Evolutionary conservation across 2,113 vertebrate species (phyloP).

Genomic region (Orthonyx spaldingii): DNA sequence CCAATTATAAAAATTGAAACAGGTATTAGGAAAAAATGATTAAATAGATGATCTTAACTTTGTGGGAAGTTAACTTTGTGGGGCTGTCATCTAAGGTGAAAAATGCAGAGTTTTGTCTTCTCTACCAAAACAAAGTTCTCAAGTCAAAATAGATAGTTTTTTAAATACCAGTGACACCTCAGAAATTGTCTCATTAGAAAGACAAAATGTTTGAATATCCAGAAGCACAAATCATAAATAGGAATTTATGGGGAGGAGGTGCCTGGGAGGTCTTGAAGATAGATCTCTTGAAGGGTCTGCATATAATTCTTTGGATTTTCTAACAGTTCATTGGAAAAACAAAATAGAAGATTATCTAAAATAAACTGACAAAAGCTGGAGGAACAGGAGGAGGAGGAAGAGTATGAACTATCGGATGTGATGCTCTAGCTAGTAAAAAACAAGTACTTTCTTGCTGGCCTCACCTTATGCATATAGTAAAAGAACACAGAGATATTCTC

Average conservation of each 20-base stretch:
- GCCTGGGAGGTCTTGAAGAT: background rate
- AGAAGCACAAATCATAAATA: background rate
- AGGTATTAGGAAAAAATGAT: background rate
- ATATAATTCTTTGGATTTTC: background rate
- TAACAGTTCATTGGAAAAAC: background rate
- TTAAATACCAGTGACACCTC: background rate
- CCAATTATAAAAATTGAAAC: background rate
- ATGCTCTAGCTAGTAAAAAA: background rate
- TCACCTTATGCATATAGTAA: background rate
- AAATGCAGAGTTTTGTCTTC: background rate
- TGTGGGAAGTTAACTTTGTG: background rate
- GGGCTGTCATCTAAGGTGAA: background rate
- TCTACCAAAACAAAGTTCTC: background rate
- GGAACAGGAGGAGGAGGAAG: background rate
- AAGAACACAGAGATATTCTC: background rate
- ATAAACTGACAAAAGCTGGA: background rate
- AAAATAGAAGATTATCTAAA: background rate
- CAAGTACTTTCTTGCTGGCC: background rate
- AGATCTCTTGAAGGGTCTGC: background rate
- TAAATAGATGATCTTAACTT: background rate
- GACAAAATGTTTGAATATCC: background rate
- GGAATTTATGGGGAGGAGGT: background rate
- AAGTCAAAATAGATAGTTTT: background rate
- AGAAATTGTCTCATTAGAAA: background rate
- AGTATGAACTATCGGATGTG: background rate